These are phyloP conservation scores for Mellilla xanthometata DNA, from an alignment of 2,888 invertebrate species.

Conservation along the genomic window DNA sequence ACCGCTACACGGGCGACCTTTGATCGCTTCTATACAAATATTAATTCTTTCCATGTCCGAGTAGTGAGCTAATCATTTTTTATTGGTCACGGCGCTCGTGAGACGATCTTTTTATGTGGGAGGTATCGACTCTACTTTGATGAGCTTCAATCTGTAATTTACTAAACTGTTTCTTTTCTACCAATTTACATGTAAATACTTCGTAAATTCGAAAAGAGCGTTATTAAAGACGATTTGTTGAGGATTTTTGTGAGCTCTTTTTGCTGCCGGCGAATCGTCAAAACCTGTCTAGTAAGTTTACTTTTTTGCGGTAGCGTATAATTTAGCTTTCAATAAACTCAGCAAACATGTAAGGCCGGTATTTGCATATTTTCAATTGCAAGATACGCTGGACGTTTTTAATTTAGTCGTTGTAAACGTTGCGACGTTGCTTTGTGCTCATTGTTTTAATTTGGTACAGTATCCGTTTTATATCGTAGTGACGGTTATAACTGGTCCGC, in stretches of 20 bases:
- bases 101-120: slow-evolving; percentile 50
- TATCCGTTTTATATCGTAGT: slow-evolving; percentile 10
- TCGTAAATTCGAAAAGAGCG: slow-evolving; percentile 18
- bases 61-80: slow-evolving; percentile 63
- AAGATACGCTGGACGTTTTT: slow-evolving; percentile 3
- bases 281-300: slow-evolving; percentile 25
- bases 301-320: slow-evolving; percentile 23
- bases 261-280: slow-evolving; percentile 7
- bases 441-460: slow-evolving; percentile 19
- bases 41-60: slow-evolving; percentile 64
- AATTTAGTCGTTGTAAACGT: slow-evolving; percentile 8
- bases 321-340: slow-evolving; percentile 30
- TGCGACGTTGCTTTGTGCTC: slow-evolving; percentile 1
- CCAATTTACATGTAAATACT: slow-evolving; percentile 30
- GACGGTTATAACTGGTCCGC: background rate
- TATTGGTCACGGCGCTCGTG: slow-evolving; percentile 55
- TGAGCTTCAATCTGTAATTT: slow-evolving; percentile 30
- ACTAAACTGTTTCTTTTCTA: slow-evolving; percentile 30
- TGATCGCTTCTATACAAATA: slow-evolving; percentile 73
- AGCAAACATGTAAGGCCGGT: slow-evolving; percentile 11
- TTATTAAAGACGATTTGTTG: slow-evolving; percentile 26
- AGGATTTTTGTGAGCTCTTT: slow-evolving; percentile 16
- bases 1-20: slow-evolving; percentile 57
- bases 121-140: slow-evolving; percentile 48
- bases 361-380: slow-evolving; percentile 18